A percentile compares a stretch with the other conserved stretches of the same genome.
These are phyloP conservation scores for Champsocephalus gunnari DNA, from an alignment of 2,797 vertebrate genomes.

Conservation along the genomic window DNA sequence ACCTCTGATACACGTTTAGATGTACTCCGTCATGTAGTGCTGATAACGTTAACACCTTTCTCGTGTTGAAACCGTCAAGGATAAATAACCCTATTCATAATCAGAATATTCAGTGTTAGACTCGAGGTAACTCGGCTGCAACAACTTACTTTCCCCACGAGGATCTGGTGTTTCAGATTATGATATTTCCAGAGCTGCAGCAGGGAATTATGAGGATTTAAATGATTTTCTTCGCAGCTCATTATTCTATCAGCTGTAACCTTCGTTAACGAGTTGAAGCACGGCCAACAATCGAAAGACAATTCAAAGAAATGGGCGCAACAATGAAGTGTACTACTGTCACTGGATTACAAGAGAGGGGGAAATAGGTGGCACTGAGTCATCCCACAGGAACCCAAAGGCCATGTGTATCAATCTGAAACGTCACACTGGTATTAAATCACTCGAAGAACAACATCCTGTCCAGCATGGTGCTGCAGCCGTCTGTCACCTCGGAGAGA, in stretches of 20 bases:
- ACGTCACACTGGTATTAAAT: constrained; percentile 7
- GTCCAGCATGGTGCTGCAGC: constrained; percentile 5
- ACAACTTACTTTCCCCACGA: neutral
- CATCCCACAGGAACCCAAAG: constrained; percentile 35
- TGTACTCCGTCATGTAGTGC: neutral
- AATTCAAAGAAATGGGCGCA: constrained; percentile 31
- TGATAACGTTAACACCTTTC: neutral
- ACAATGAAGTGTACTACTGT: constrained; percentile 34
- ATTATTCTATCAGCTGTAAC: neutral
- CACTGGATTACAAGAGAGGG: constrained; percentile 27
- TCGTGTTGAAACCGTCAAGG: neutral
- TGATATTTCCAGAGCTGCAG: neutral
- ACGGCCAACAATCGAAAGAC: neutral
- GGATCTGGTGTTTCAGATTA: constrained; percentile 15
- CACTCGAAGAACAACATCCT: constrained; percentile 17
- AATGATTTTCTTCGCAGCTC: neutral
- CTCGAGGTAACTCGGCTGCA: neutral
- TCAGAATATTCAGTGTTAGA: neutral
- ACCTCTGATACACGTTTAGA: neutral
- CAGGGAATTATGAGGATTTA: constrained; percentile 1
- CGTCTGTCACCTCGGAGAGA: constrained; percentile 53
- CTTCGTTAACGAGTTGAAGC: neutral
- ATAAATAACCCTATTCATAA: neutral
- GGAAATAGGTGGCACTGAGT: constrained; percentile 64
- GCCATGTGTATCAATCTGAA: constrained; percentile 28